A percentile compares a stretch with the other conserved stretches of the same genome.
Conservation (phyloP, 2,113 vertebrate species). For the Dunckerocampus dactyliophorus region DNA sequence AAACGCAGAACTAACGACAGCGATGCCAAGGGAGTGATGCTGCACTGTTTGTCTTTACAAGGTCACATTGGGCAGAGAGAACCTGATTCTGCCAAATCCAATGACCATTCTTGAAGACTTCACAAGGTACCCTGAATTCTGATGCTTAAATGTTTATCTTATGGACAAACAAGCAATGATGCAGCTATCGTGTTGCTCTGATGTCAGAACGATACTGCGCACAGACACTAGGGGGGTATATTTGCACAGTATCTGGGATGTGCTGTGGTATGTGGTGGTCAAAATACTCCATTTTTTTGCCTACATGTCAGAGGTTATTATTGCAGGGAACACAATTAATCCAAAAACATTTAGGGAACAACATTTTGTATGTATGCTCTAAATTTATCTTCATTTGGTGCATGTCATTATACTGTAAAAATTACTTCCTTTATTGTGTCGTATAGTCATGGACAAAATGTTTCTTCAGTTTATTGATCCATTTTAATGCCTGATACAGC, state of each 20-base stretch:
- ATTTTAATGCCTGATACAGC: too few relatives aligned
- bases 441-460: too few relatives aligned
- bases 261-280: too few relatives aligned
- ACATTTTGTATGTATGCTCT: not conserved
- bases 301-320: too few relatives aligned
- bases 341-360: not conserved
- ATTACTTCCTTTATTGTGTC: not conserved
- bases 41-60: not conserved
- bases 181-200: not conserved
- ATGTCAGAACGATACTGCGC: too few relatives aligned
- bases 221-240: too few relatives aligned
- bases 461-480: too few relatives aligned
- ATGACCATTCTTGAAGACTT: constrained; percentile 1
- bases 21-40: constrained; percentile 2
- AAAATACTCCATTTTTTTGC: too few relatives aligned
- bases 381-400: not conserved
- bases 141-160: not conserved
- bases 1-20: constrained; percentile 23
- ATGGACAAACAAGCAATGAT: not conserved
- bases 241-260: too few relatives aligned
- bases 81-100: not conserved
- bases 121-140: not conserved
- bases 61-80: not conserved
- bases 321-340: not conserved
- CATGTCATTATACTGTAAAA: not conserved